Percentiles rank a stretch among this genome's conserved stretches.
phyloP scores from a whole-genome alignment of 2,113 vertebrate species.

The Petroica traversi region DNA sequence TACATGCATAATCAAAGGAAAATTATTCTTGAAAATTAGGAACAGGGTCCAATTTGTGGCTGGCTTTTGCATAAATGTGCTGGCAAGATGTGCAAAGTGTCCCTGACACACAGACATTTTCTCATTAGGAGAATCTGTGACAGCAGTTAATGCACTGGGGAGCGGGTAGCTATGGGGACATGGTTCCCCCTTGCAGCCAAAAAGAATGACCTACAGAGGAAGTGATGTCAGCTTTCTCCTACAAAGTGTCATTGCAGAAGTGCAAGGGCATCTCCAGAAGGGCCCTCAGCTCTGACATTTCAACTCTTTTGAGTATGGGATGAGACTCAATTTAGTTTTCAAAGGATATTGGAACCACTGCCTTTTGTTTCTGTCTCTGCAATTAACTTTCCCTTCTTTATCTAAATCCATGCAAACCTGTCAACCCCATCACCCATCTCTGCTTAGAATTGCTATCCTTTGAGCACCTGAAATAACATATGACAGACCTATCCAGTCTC shows the following conservation, averaged over 20 bases:
- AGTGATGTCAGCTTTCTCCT: neutral
- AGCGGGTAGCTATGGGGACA: neutral
- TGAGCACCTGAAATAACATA: slow-evolving; percentile 51
- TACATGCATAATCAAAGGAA: neutral
- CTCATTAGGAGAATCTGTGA: neutral
- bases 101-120: neutral
- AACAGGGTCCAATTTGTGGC: neutral
- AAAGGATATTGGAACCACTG: neutral
- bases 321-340: neutral
- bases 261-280: neutral
- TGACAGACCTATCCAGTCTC: slow-evolving; percentile 42
- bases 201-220: neutral
- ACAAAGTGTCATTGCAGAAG: neutral
- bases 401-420: slow-evolving; percentile 20
- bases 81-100: neutral
- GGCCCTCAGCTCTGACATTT: neutral
- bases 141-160: neutral
- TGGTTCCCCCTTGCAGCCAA: neutral
- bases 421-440: slow-evolving; percentile 14
- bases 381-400: neutral
- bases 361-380: neutral
- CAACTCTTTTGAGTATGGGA: neutral
- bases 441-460: neutral
- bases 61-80: neutral
- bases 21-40: neutral